Evolutionary conservation across 1,140 invertebrate genomes (phyloP), one percentile per base, ranked within the genome.

Genomic region (Danaus melanippus): DNA sequence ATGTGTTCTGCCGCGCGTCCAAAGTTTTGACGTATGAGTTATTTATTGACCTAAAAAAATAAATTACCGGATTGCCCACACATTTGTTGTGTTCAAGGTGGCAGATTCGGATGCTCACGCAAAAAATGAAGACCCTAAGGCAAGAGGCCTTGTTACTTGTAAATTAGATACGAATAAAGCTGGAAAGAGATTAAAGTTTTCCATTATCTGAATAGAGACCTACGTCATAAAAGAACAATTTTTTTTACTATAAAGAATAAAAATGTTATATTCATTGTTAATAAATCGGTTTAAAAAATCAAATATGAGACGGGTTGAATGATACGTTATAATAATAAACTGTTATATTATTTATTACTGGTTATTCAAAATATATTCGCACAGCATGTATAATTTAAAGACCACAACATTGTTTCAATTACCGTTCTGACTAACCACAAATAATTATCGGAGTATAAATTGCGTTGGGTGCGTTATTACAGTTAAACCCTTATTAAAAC

Each of bases 31-130:
- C 81, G 69, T 77, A 70, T 86, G 83, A 86, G 81, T 86, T 77
- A 86, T 86, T 82, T 86, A 86, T 86, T 82, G 77, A 70, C 64
- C 60, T 74, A 79, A 86, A 86, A 86, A 86, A 86, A 84, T 74
- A 84, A 84, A 86, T 84, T 83, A 86, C 78, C 63, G 70, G 74
- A 82, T 78, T 80, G 79, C 73, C 75, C 81, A 73, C 79, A 79
- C 83, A 80, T 83, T 84, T 80, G 79, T 82, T 75, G 73, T 54
- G 69, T 60, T 63, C 74, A 82, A 81, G 76, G 75, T 83, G 80
- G 69, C 70, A 84, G 81, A 86, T 82, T 83, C 71, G 83, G 79
- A 72, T 80, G 76, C 72, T 65, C 62, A 61, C 72, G 79, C 83
- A 86, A 86, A 86, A 86, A 86, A 86, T 65, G 72, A 71, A 68